These are phyloP conservation scores for Sardinella longiceps DNA, from an alignment of 2,797 vertebrate genomes.

Conservation along the genomic window DNA sequence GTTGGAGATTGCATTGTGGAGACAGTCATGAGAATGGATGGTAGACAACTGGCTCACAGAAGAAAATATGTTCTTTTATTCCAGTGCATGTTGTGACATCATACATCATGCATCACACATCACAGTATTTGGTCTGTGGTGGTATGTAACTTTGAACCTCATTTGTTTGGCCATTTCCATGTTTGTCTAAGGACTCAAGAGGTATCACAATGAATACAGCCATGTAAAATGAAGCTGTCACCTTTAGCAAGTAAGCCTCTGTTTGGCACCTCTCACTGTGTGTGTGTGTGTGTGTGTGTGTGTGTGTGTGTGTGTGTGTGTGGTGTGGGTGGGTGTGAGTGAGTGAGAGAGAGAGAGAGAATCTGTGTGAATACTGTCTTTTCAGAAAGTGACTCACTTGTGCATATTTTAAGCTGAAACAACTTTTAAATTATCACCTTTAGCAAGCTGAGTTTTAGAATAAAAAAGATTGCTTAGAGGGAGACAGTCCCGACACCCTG, in stretches of 20 bases:
- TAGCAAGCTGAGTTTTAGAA: not conserved
- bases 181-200: not conserved
- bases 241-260: not conserved
- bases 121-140: not conserved
- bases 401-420: not conserved
- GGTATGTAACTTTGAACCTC: too few species aligned
- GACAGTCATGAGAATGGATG: not conserved
- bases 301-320: too few species aligned
- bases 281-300: not conserved
- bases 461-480: not conserved
- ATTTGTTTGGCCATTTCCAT: too few species aligned
- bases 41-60: not conserved
- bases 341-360: too few species aligned
- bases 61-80: not conserved
- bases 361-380: not conserved
- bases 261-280: not conserved
- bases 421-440: constrained; percentile 13
- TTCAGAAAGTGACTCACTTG: not conserved
- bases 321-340: too few species aligned
- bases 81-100: not conserved
- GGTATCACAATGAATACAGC: not conserved
- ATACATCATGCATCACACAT: too few species aligned
- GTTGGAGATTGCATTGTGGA: not conserved
- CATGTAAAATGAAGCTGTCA: not conserved
- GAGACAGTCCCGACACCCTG: not conserved